Evolutionary conservation across 92 coral and sea anemone genomes (phyloP), one percentile per base, ranked within the genome.

Genomic region (Epizoanthus stellaris): DNA sequence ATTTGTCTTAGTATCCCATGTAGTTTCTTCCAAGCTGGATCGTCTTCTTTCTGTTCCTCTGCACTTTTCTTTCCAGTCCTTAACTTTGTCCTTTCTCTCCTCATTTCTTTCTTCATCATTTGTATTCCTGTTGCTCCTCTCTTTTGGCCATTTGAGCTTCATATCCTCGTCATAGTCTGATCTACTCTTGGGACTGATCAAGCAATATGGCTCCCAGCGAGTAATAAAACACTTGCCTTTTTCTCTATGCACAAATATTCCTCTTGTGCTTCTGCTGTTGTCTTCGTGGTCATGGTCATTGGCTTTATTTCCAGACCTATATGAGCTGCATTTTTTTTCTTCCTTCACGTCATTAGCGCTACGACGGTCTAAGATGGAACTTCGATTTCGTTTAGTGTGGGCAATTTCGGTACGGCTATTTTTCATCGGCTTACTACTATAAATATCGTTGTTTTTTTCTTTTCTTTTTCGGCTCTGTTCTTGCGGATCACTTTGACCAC

Each of bases 111-210:
- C 70, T 66, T 66, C 39, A 3, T 66, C 17, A 66, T 66, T 16
- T 23, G 70, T 43, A 21, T 66, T 16, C 14, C 16, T 11, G 7
- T 5, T 11, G 21, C 39, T 66, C 14, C 6, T 66, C 34, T 30
- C 70, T 30, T 66, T 38, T 30, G 70, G 70, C 70, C 70, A 66
- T 66, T 10, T 66, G 34, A 66, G 43, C 21, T 30, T 66, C 43
- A 66, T 66, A 66, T 66, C 70, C 39, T 66, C 70, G n/a, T 25
- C 42, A 66, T 66, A 30, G 38, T 66, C 70, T 30, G 70, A 30
- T 66, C 17, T 66, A 30, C 70, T 66, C 42, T 66, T 25, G 43
- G 70, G 70, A 23, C 70, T 66, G 70, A 66, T 39, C 43, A 66
- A 66, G n/a, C 70, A 25, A 6, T 30, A 66, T 10, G 70, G 70